Evolutionary conservation across 2,113 vertebrate species (phyloP).

Genomic region (Anhinga anhinga): DNA sequence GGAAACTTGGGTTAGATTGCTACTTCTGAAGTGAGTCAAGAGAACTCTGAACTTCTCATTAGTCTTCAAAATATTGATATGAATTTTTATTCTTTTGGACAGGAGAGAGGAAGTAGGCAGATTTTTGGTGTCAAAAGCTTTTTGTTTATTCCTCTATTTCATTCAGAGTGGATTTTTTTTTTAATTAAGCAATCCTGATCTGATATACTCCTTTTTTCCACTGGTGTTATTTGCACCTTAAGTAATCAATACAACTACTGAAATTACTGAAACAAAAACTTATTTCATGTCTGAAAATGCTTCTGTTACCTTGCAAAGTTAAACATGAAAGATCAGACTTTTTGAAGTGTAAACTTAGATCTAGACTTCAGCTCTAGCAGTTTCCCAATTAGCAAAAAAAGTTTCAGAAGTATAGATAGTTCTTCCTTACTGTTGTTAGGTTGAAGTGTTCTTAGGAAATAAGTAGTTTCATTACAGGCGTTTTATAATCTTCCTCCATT

Average conservation of each 20-base stretch:
- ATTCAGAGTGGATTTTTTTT: background rate
- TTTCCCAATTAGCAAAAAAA: background rate
- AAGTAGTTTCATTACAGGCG: background rate
- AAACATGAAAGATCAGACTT: background rate
- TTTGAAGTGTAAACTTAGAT: background rate
- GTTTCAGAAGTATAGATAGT: background rate
- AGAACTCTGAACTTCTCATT: background rate
- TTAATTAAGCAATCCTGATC: background rate
- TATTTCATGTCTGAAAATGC: background rate
- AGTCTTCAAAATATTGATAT: background rate
- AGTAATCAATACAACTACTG: background rate
- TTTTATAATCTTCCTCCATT: background rate
- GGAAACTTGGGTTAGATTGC: background rate
- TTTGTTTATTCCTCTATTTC: background rate
- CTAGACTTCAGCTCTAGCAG: background rate
- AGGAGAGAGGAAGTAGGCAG: background rate
- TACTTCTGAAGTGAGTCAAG: background rate
- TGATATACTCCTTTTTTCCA: accelerated
- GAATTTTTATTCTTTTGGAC: background rate
- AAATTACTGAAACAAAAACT: background rate
- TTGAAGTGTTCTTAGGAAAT: background rate
- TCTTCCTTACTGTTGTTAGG: background rate
- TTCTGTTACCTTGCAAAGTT: background rate
- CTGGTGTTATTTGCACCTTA: accelerated
- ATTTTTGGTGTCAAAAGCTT: background rate